phyloP scores from a whole-genome alignment of 2,888 invertebrate genomes.

The Spicauda simplicius region DNA sequence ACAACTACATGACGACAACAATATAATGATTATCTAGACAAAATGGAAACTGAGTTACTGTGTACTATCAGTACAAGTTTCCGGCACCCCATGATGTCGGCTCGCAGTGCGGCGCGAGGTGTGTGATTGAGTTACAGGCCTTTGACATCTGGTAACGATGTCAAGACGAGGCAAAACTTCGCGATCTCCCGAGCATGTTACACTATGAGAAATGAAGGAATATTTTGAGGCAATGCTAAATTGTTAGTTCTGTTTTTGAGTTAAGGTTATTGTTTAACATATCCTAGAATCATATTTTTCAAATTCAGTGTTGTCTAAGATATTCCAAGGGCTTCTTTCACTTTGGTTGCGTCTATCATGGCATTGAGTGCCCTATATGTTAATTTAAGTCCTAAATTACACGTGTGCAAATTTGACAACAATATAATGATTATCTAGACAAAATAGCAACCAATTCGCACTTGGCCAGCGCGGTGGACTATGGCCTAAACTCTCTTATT shows the following conservation, averaged over 20 bases:
- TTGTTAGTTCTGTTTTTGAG: neutral
- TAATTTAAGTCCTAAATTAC: no score
- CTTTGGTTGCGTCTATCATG: no score
- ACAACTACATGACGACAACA: no score
- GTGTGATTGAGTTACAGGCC: constrained; percentile 31
- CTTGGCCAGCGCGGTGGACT: no score
- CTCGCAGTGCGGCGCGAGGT: constrained; percentile 17
- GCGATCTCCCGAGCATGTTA: neutral
- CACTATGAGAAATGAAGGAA: neutral
- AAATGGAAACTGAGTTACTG: neutral
- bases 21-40: neutral
- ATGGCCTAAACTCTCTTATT: no score
- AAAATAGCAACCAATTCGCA: no score
- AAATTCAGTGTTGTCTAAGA: no score
- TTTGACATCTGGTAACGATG: constrained; percentile 22
- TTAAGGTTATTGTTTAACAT: no score
- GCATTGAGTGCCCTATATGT: no score
- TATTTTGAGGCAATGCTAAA: neutral
- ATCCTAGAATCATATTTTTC: no score
- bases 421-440: neutral
- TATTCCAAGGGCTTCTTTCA: no score
- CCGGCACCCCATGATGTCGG: constrained; percentile 1
- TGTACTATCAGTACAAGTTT: neutral
- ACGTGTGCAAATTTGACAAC: no score
- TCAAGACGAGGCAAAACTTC: neutral